Conservation (phyloP, 1,140 invertebrate genomes). For the Conopomorpha cramerella region DNA sequence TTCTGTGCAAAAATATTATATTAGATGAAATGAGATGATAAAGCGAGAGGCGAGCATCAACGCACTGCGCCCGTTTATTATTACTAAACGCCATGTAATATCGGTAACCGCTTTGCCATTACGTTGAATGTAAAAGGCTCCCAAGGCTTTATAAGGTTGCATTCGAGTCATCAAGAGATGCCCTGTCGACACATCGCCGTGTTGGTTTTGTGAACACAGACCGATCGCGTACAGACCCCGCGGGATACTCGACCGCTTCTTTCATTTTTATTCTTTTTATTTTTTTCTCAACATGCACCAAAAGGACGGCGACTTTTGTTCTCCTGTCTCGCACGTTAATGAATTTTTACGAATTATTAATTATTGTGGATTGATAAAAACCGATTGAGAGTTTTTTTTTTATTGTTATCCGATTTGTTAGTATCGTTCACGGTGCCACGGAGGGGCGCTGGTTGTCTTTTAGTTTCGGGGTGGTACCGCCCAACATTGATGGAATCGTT, state of each 20-base stretch:
- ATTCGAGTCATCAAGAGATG: slow-evolving; percentile 7
- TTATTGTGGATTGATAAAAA: slow-evolving; percentile 39
- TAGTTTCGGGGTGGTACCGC: background rate
- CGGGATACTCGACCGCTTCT: slow-evolving; percentile 22
- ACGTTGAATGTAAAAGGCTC: background rate
- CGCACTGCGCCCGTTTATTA: too few relatives aligned
- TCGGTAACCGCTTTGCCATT: too few relatives aligned
- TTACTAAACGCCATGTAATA: too few relatives aligned
- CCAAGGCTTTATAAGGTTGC: background rate
- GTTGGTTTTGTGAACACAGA: slow-evolving; percentile 35
- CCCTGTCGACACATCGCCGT: slow-evolving; percentile 34
- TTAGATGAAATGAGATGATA: too few relatives aligned
- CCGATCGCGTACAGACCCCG: slow-evolving; percentile 19
- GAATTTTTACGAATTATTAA: slow-evolving; percentile 58
- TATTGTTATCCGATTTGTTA: slow-evolving; percentile 30
- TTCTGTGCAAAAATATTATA: too few relatives aligned
- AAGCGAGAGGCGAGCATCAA: too few relatives aligned
- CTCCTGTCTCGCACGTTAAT: slow-evolving; percentile 47
- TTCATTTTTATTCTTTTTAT: slow-evolving; percentile 25
- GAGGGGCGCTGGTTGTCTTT: background rate
- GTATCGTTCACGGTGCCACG: slow-evolving; percentile 8
- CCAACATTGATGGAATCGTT: too few relatives aligned
- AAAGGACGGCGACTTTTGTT: slow-evolving; percentile 52
- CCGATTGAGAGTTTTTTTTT: slow-evolving; percentile 49
- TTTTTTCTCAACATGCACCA: slow-evolving; percentile 35